Percentiles rank a stretch among this genome's conserved stretches.
These are phyloP conservation scores for Danio aesculapii DNA, from an alignment of 2,797 vertebrate genomes.

Conservation along the genomic window DNA sequence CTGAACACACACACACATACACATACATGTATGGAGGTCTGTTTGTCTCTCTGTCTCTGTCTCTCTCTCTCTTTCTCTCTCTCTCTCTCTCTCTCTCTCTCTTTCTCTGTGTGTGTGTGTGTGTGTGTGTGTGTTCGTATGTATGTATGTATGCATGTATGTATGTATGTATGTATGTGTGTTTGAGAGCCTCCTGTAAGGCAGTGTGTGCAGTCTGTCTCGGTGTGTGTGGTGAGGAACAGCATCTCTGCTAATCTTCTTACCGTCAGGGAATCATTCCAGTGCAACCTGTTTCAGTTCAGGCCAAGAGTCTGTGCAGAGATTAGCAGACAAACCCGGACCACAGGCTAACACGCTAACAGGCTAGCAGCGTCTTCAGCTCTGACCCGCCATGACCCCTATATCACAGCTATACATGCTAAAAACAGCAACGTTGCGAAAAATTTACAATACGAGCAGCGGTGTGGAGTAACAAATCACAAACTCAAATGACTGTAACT, in stretches of 20 bases:
- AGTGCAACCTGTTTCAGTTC: constrained; percentile 13
- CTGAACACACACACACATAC: too few relatives aligned
- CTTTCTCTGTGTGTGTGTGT: too few relatives aligned
- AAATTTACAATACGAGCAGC: too few relatives aligned
- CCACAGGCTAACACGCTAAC: not conserved
- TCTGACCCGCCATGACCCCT: not conserved
- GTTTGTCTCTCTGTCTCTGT: too few relatives aligned
- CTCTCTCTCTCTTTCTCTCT: too few relatives aligned
- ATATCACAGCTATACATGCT: too few relatives aligned
- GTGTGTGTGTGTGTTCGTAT: not conserved
- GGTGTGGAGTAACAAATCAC: too few relatives aligned
- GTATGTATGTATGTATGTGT: not conserved
- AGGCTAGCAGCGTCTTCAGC: not conserved
- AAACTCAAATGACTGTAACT: too few relatives aligned
- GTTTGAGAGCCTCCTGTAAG: not conserved
- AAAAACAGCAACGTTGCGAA: too few relatives aligned
- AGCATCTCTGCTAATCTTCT: constrained; percentile 31
- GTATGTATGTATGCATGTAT: not conserved
- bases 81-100: too few relatives aligned
- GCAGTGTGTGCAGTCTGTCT: not conserved
- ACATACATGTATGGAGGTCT: too few relatives aligned
- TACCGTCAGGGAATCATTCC: constrained; percentile 24
- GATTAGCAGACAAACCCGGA: constrained; percentile 20
- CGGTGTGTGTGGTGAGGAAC: not conserved
- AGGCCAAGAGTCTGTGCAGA: constrained; percentile 17